Evolutionary conservation across 35 echinoderm and acorn worm genomes (phyloP).

Genomic region (Lytechinus variegatus): DNA sequence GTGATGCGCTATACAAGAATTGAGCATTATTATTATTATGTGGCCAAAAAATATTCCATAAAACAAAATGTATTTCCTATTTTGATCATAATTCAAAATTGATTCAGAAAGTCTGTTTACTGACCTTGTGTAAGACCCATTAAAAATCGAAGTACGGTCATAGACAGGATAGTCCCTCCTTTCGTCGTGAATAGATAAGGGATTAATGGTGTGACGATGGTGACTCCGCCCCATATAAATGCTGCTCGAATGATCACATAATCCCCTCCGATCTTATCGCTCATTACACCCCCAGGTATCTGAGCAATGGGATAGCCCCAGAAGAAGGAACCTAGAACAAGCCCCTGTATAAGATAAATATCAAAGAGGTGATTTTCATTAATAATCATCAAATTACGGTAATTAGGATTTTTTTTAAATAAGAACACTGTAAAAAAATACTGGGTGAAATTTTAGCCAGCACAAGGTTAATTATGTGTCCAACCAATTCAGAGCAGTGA

Average conservation of each 20-base stretch:
- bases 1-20: too few relatives aligned
- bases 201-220: conserved; percentile 80
- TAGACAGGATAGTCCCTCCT: conserved; percentile 66
- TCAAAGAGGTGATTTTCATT: background rate
- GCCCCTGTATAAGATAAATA: conserved; percentile 62
- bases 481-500: too few relatives aligned
- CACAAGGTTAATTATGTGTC: too few relatives aligned
- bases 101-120: background rate
- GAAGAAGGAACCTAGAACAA: conserved; percentile 93
- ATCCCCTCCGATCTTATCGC: conserved; percentile 93
- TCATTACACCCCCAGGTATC: conserved; percentile 81
- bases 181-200: conserved; percentile 86
- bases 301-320: conserved; percentile 96
- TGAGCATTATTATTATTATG: too few relatives aligned
- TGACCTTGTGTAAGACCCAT: conserved; percentile 91
- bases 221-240: conserved; percentile 70
- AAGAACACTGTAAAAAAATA: background rate
- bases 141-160: conserved; percentile 87
- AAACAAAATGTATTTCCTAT: background rate
- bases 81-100: background rate
- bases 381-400: too few relatives aligned
- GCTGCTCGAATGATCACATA: conserved; percentile 73
- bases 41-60: background rate
- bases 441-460: background rate
- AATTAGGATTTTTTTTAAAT: background rate